Percentiles rank a stretch among this genome's conserved stretches.
These are phyloP conservation scores for Papilio glaucus DNA, from an alignment of 1,140 invertebrate genomes.

Conservation along the genomic window DNA sequence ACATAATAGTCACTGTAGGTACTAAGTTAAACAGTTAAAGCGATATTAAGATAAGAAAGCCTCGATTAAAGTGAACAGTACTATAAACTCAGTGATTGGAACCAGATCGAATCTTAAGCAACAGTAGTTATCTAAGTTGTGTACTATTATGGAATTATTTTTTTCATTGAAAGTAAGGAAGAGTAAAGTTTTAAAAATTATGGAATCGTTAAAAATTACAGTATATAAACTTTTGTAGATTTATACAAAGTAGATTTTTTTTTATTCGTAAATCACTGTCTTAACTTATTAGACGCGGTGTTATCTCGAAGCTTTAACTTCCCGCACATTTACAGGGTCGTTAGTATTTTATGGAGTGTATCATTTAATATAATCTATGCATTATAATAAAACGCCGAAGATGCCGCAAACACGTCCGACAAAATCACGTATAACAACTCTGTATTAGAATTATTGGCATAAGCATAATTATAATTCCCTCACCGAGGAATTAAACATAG, in stretches of 20 bases:
- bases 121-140: too few relatives aligned
- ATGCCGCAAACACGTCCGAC: constrained; percentile 63
- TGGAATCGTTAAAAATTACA: too few relatives aligned
- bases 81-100: background rate
- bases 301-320: constrained; percentile 56
- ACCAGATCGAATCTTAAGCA: too few relatives aligned
- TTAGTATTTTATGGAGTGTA: constrained; percentile 27
- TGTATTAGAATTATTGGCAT: constrained; percentile 63
- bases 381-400: constrained; percentile 52
- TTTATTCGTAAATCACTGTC: too few relatives aligned
- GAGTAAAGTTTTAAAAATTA: too few relatives aligned
- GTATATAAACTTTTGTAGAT: too few relatives aligned
- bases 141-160: too few relatives aligned
- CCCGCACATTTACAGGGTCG: constrained; percentile 50
- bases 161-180: too few relatives aligned
- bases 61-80: background rate
- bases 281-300: constrained; percentile 59
- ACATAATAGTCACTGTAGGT: constrained; percentile 6
- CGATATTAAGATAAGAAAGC: constrained; percentile 6
- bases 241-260: too few relatives aligned
- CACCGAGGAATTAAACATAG: constrained; percentile 69
- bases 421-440: constrained; percentile 69
- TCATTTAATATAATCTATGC: constrained; percentile 8
- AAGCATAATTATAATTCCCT: constrained; percentile 69
- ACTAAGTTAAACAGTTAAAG: background rate